A percentile compares a stretch with the other conserved stretches of the same genome.
Evolutionary conservation across 2,888 invertebrate genomes (phyloP).

Genomic region (Calameuta idolon): DNA sequence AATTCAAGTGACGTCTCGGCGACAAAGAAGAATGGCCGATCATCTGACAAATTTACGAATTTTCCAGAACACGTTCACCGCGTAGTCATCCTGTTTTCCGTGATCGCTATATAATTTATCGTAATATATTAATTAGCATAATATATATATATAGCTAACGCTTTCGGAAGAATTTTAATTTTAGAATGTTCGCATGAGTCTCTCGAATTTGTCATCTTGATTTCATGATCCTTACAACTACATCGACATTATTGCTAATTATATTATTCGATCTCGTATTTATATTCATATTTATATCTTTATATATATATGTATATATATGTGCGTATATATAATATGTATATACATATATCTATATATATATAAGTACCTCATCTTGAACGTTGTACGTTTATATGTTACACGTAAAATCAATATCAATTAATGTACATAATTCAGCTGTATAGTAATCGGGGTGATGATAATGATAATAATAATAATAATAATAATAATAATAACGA

Average conservation of each 20-base stretch:
- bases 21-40: no score
- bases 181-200: constrained; percentile 29
- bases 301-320: constrained; percentile 34
- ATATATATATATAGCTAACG: constrained; percentile 22
- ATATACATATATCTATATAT: constrained; percentile 35
- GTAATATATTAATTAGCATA: constrained; percentile 17
- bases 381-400: constrained; percentile 54
- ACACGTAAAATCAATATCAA: constrained; percentile 55
- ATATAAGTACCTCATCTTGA: constrained; percentile 33
- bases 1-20: no score
- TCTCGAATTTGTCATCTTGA: constrained; percentile 23
- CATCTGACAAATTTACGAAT: no score
- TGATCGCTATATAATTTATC: constrained; percentile 11
- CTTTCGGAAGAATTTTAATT: constrained; percentile 28
- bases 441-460: constrained; percentile 26
- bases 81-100: neutral
- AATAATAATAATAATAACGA: constrained; percentile 30
- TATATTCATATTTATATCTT: constrained; percentile 19
- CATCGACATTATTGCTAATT: constrained; percentile 48
- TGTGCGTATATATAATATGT: constrained; percentile 10
- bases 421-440: constrained; percentile 47
- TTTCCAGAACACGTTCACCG: no score
- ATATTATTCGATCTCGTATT: constrained; percentile 43
- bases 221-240: constrained; percentile 30
- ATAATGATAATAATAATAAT: constrained; percentile 37